Evolutionary conservation across 1,140 invertebrate genomes (phyloP).

Genomic region (Trichogramma pretiosum): DNA sequence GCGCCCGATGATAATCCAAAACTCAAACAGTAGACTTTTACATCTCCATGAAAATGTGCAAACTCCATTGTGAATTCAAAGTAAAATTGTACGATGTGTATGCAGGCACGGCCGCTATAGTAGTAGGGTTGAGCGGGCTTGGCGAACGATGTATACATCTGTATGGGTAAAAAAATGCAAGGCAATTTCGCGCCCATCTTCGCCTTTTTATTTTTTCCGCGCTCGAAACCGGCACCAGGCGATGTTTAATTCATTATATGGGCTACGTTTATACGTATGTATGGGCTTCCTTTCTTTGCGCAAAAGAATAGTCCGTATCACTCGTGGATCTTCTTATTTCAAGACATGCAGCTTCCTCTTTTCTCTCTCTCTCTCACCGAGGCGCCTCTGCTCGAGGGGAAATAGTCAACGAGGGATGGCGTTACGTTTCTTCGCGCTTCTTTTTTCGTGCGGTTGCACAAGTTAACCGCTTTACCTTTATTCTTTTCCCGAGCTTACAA

Average conservation of each 20-base stretch:
- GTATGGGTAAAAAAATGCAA: constrained; percentile 13
- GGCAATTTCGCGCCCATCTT: constrained; percentile 22
- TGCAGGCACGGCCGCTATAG: too few species aligned
- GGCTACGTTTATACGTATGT: too few species aligned
- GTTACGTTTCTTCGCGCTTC: background rate
- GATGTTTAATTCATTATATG: constrained; percentile 31
- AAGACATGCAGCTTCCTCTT: background rate
- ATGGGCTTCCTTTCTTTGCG: too few species aligned
- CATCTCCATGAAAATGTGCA: too few species aligned
- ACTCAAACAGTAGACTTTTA: too few species aligned
- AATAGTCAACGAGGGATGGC: background rate
- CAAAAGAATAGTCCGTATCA: too few species aligned
- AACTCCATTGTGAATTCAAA: too few species aligned
- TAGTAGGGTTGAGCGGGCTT: too few species aligned
- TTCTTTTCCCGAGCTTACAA: too few species aligned
- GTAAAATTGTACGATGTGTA: too few species aligned
- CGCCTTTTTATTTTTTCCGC: background rate
- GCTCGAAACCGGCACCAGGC: constrained; percentile 18
- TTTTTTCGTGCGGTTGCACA: background rate
- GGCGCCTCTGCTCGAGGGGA: background rate
- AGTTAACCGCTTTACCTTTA: constrained; percentile 16
- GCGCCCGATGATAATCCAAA: too few species aligned
- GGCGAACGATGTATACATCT: too few species aligned
- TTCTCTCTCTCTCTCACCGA: background rate
- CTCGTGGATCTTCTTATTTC: constrained; percentile 18